Conservation (phyloP, 2,888 invertebrate species). For the Microctonus aethiopoides region DNA sequence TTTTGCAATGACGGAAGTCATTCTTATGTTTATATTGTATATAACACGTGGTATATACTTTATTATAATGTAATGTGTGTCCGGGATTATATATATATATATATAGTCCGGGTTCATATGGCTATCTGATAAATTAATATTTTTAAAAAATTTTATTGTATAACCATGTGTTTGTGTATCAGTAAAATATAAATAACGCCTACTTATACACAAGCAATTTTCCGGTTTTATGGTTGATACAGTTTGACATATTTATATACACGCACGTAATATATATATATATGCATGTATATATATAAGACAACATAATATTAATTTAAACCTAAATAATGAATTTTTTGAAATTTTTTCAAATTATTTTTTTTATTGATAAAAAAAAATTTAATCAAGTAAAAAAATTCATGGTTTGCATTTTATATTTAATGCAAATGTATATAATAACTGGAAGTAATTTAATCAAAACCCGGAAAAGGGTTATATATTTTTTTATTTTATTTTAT, state of each 20-base stretch:
- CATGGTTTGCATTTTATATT: too few species aligned
- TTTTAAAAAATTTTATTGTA: not conserved
- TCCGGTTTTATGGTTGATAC: slow-evolving; percentile 1
- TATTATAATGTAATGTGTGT: not conserved
- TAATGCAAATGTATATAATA: too few species aligned
- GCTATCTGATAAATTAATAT: not conserved
- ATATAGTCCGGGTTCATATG: not conserved
- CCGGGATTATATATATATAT: not conserved
- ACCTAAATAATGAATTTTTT: too few species aligned
- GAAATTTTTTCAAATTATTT: too few species aligned
- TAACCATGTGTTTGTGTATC: not conserved
- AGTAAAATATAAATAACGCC: not conserved
- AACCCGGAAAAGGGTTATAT: not conserved
- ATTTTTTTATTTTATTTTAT: too few species aligned
- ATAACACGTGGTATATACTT: not conserved
- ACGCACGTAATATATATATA: not conserved
- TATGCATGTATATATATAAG: not conserved
- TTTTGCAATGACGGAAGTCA: slow-evolving; percentile 19
- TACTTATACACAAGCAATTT: not conserved
- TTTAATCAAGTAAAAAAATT: too few species aligned
- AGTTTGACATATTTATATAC: not conserved
- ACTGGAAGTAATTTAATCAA: not conserved
- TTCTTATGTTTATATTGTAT: not conserved
- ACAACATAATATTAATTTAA: too few species aligned
- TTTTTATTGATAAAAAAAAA: not conserved